A percentile compares a stretch with the other conserved stretches of the same genome.
Conservation (phyloP, 2,797 vertebrate genomes). For the Brotula barbata region DNA sequence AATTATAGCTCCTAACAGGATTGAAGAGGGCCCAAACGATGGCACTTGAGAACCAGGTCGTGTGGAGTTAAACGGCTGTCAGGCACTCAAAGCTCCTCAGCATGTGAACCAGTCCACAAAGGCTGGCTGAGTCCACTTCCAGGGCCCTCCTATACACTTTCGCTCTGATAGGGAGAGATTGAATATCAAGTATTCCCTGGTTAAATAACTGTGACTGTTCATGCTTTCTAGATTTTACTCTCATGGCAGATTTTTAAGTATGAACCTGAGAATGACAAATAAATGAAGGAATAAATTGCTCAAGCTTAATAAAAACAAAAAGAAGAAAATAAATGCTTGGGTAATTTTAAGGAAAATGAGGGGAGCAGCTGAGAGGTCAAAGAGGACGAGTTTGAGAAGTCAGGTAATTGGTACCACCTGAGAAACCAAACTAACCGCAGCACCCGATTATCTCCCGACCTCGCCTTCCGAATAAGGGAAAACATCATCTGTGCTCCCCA, state of each 20-base stretch:
- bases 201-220: conserved; percentile 32
- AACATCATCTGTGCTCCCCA: conserved; percentile 59
- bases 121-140: conserved; percentile 55
- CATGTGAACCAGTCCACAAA: conserved; percentile 74
- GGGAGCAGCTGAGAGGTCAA: conserved; percentile 45
- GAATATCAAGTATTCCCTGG: conserved; percentile 50
- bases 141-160: conserved; percentile 50
- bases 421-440: conserved; percentile 70
- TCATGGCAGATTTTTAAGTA: conserved; percentile 19
- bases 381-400: conserved; percentile 43
- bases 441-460: conserved; percentile 53
- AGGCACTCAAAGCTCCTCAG: conserved; percentile 74
- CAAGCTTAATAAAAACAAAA: conserved; percentile 12
- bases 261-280: background rate
- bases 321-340: conserved; percentile 2
- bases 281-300: background rate
- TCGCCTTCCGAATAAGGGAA: conserved; percentile 49
- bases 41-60: conserved; percentile 80
- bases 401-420: conserved; percentile 81
- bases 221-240: conserved; percentile 25
- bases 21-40: conserved; percentile 74
- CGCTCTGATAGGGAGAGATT: conserved; percentile 48
- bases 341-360: conserved; percentile 25
- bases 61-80: conserved; percentile 85
- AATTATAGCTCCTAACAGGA: conserved; percentile 82